A percentile compares a stretch with the other conserved stretches of the same genome.
Evolutionary conservation across 2,113 vertebrate genomes (phyloP).

Genomic region (Actinemys pallida): DNA sequence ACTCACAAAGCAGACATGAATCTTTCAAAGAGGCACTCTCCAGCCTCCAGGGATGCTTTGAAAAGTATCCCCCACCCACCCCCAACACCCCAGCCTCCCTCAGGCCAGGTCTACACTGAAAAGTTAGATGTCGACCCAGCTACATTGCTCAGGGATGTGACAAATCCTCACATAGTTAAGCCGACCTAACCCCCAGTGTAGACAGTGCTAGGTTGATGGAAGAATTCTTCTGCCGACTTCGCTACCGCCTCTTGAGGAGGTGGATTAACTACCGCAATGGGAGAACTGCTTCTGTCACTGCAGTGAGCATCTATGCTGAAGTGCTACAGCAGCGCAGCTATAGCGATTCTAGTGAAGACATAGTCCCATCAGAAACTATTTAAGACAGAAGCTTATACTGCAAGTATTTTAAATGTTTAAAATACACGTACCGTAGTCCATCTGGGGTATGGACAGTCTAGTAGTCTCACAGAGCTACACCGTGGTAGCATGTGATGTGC

Average conservation of each 20-base stretch:
- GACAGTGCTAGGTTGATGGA: no score
- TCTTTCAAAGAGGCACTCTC: not conserved
- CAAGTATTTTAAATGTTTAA: slow-evolving; percentile 25
- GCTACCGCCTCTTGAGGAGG: not conserved
- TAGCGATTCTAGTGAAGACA: not conserved
- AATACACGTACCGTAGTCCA: not conserved
- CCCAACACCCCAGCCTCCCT: no score
- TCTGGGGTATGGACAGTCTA: not conserved
- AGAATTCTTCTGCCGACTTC: not conserved
- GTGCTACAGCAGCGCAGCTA: not conserved
- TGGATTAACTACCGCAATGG: not conserved
- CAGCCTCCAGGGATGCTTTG: not conserved
- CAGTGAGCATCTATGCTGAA: not conserved
- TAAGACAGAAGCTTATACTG: slow-evolving; percentile 24
- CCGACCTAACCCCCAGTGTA: not conserved
- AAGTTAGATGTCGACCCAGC: not conserved
- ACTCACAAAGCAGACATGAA: not conserved
- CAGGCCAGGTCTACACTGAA: not conserved
- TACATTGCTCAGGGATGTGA: not conserved
- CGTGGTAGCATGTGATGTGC: not conserved
- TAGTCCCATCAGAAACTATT: accelerated
- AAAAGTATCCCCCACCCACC: not conserved
- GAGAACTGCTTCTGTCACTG: not conserved
- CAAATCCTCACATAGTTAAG: not conserved
- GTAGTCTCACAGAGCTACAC: not conserved